A percentile compares a stretch with the other conserved stretches of the same genome.
These are phyloP conservation scores for Bombylius major DNA, from an alignment of 2,888 invertebrate species.

Conservation along the genomic window DNA sequence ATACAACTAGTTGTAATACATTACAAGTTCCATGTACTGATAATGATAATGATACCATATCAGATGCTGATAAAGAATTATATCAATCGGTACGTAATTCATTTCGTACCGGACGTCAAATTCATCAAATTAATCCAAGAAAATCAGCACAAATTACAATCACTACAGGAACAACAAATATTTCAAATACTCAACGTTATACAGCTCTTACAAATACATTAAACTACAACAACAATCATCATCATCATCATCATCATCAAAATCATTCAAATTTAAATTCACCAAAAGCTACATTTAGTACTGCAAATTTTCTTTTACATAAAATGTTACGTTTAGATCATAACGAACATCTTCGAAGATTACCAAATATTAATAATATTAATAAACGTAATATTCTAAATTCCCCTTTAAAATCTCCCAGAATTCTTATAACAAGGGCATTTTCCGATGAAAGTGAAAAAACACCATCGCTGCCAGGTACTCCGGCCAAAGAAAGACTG, in stretches of 20 bases:
- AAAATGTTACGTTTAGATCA: slow-evolving; percentile 44
- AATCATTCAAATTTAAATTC: not conserved
- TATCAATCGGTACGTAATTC: slow-evolving; percentile 21
- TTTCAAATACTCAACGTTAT: not conserved
- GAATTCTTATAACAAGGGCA: slow-evolving; percentile 59
- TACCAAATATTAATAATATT: slow-evolving; percentile 17
- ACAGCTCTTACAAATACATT: not conserved
- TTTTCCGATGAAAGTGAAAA: slow-evolving; percentile 58
- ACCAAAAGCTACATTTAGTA: not conserved
- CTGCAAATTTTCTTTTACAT: slow-evolving; percentile 25
- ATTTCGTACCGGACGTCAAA: slow-evolving; percentile 13
- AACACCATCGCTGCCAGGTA: slow-evolving; percentile 37
- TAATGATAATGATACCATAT: slow-evolving; percentile 20
- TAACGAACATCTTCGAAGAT: slow-evolving; percentile 15
- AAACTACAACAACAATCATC: not conserved
- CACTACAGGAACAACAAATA: not conserved
- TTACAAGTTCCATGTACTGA: slow-evolving; percentile 44
- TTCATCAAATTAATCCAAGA: slow-evolving; percentile 3
- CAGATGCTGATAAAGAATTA: slow-evolving; percentile 30
- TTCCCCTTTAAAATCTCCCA: slow-evolving; percentile 45
- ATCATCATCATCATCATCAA: not conserved
- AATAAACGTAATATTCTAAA: slow-evolving; percentile 10
- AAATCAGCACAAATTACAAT: not conserved
- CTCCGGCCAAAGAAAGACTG: slow-evolving; percentile 28
- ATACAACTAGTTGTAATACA: slow-evolving; percentile 57